Base-by-base conservation (phyloP, 2,888 invertebrate genomes). In the Drosophila leonis region DNA sequence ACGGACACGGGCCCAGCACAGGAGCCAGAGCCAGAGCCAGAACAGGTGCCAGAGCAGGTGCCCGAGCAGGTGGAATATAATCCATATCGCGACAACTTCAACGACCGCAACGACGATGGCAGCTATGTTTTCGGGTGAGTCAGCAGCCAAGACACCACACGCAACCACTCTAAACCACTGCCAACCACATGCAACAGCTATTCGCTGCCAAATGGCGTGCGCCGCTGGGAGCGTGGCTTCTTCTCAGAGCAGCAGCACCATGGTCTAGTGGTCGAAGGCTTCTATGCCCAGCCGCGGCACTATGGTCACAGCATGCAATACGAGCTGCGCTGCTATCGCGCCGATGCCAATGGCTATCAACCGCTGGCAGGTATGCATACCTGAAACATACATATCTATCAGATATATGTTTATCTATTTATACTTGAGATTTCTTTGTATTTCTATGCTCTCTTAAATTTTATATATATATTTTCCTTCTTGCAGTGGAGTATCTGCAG, bases 281-380 rank as follows among this genome's bases (percentile, higher is more conserved):
- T 91, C 75, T 88, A 72, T 18, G 73, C 79, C 4, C 68, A 91
- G 69, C 85, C 91, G 0, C 86, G 84, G 0, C 75, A 75, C n/a
- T 78, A 72, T 5, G 56, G 72, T 0, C 62, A 31, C n/a, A 69
- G 54, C 0, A 4, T 75, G 10, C 24, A 51, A 0, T 88, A 80
- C n/a, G 89, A 90, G 49, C 57, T 90, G 56, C 80, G 84, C 20
- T 91, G 89, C 69, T 90, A 90, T 59, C 83, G 89, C 2, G 79
- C 91, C 35, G 89, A 90, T 54, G 29, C 51, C 8, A 41, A 60
- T 5, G 89, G 89, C 56, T 83, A 89, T 65, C 80, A 74, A 29
- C 76, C 86, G 4, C 57, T 80, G 2, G 35, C 67, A 73, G 86
- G 89, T 90, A 12, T 31, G 65, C 33, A n/a, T 6, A 1, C 20